Evolutionary conservation across 2,888 invertebrate species (phyloP).

Genomic region (Ornithoptera alexandrae): DNA sequence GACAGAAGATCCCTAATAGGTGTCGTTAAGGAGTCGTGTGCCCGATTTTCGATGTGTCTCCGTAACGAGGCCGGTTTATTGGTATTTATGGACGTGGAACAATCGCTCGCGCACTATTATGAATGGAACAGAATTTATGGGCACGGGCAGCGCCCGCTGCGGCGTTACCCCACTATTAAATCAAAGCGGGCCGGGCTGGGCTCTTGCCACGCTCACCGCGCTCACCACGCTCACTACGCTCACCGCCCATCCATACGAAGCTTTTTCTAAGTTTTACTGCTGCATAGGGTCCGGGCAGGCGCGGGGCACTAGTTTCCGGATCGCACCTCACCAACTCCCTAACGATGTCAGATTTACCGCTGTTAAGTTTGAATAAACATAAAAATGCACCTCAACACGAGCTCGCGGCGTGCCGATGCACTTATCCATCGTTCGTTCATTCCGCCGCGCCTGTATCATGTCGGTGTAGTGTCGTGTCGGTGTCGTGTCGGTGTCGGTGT

Average conservation of each 20-base stretch:
- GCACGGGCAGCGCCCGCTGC: conserved; percentile 47
- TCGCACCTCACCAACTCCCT: conserved; percentile 62
- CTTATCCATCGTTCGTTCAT: too few species aligned
- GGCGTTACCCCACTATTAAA: conserved; percentile 53
- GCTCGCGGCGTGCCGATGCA: conserved; percentile 5
- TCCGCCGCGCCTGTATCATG: too few species aligned
- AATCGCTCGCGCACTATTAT: conserved; percentile 48
- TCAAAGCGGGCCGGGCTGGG: conserved; percentile 45
- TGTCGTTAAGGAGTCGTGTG: conserved; percentile 80
- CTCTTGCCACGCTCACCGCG: conserved; percentile 31
- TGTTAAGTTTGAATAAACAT: conserved; percentile 67
- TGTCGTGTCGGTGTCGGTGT: too few species aligned
- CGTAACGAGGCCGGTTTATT: conserved; percentile 77
- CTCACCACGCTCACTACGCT: conserved; percentile 39
- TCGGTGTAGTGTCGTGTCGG: too few species aligned
- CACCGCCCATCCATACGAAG: conserved; percentile 60
- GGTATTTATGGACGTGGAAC: conserved; percentile 75
- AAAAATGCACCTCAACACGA: conserved; percentile 62
- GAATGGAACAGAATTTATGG: too few species aligned
- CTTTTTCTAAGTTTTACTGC: conserved; percentile 76
- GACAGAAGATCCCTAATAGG: conserved; percentile 80
- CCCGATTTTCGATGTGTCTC: conserved; percentile 78
- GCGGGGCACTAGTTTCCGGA: conserved; percentile 69
- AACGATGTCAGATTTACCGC: conserved; percentile 75
- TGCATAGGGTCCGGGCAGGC: conserved; percentile 60